Evolutionary conservation across 2,888 invertebrate genomes (phyloP), one percentile per base, ranked within the genome.

Genomic region (Cremastinae sp.): DNA sequence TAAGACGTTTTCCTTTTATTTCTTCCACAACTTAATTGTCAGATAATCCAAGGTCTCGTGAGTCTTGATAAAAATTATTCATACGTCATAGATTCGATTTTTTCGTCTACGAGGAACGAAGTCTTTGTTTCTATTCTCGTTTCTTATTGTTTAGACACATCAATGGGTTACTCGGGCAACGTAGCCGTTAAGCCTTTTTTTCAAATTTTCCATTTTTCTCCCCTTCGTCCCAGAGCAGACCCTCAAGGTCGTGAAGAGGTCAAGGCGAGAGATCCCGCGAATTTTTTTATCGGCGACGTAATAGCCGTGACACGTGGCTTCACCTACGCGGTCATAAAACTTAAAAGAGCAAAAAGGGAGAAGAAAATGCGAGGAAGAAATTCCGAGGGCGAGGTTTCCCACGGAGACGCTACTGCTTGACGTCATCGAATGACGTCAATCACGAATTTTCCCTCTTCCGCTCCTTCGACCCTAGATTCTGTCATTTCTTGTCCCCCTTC

Each of bases 351-450:
- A 18, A 66, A 28, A 68, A 18, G 5, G 12, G 14, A 28, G 49
- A 43, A 45, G 47, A 39, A 8, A 45, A 41, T 37, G 16, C 10
- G 10, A 4, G 10, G 53, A 61, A 55, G 74, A 65, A 35, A 47
- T 47, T 45, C 16, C 55, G 49, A 35, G 53, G 83, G 82, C 80
- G 79, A 72, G 39, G 69, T 43, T 55, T 56, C 12, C 73, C 66
- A 79, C 80, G 76, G 78, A 75, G 81, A 87, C 87, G 84, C 80
- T 78, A 83, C 86, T 87, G 87, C 80, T 87, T 87, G 87, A 87
- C 87, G 87, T 87, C 87, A 86, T 82, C 55, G 73, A 81, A 85
- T 87, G 87, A 87, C 87, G 87, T 87, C 87, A 87, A 87, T 86
- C 82, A 83, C 81, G 59, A 79, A 80, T 16, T 41, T 12, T 78